Conservation (phyloP, 1,140 invertebrate genomes). For the Maconellicoccus hirsutus region DNA sequence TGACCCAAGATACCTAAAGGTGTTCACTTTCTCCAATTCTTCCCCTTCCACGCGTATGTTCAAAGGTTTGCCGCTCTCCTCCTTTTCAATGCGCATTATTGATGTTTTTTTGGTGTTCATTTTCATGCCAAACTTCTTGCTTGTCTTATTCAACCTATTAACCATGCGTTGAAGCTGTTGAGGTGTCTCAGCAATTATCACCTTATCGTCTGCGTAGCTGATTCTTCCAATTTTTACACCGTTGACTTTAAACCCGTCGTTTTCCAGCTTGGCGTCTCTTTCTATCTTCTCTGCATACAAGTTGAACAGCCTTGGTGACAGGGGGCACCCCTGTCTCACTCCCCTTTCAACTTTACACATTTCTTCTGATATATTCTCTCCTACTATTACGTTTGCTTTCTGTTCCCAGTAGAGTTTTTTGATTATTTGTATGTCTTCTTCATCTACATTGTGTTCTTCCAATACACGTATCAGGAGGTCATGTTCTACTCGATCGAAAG, state of each 20-base stretch:
- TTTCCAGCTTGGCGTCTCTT: constrained; percentile 12
- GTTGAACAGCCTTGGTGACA: constrained; percentile 32
- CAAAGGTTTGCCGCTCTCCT: no score
- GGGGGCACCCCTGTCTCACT: constrained; percentile 24
- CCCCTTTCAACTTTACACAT: background rate
- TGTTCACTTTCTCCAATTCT: no score
- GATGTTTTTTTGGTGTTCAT: no score
- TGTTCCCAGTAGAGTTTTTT: constrained; percentile 5
- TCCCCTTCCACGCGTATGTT: no score
- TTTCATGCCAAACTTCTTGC: no score
- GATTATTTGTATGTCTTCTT: constrained; percentile 6
- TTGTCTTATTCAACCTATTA: no score
- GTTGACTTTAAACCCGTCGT: constrained; percentile 13
- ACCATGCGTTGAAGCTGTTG: no score
- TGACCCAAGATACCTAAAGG: no score
- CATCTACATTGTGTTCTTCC: background rate
- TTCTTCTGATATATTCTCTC: background rate
- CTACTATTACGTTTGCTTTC: background rate
- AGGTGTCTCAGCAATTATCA: constrained; percentile 24
- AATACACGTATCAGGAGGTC: background rate
- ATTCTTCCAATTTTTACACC: constrained; percentile 23
- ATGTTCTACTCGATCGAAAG: constrained; percentile 18
- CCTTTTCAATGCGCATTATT: no score
- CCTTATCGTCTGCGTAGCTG: constrained; percentile 25
- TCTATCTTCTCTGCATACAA: constrained; percentile 29